Percentiles rank a stretch among this genome's conserved stretches.
Evolutionary conservation across 2,888 invertebrate species (phyloP).

Genomic region (Thymelicus sylvestris): DNA sequence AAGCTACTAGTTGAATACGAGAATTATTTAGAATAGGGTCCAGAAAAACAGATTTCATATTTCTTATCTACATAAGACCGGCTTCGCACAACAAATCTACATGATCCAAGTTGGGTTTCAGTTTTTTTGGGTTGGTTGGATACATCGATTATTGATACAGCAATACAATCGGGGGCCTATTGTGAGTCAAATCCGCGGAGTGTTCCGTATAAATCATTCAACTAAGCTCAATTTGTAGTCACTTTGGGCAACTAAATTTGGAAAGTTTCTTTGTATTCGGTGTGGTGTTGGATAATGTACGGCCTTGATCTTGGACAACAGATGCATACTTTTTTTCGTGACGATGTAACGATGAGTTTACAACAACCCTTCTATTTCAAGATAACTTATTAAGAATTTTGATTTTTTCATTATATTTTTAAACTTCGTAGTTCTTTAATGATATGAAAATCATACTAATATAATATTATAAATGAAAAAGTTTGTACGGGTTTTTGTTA

Average conservation of each 20-base stretch:
- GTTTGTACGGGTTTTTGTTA: too few relatives aligned
- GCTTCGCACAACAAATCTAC: constrained; percentile 8
- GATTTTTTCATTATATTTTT: too few relatives aligned
- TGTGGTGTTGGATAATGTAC: neutral
- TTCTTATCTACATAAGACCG: constrained; percentile 3
- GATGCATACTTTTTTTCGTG: too few relatives aligned
- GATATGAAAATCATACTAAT: too few relatives aligned
- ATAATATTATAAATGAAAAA: too few relatives aligned
- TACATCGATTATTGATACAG: constrained; percentile 17
- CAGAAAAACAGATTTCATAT: constrained; percentile 9
- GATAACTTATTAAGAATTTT: too few relatives aligned
- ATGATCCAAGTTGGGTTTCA: constrained; percentile 6
- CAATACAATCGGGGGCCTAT: constrained; percentile 10
- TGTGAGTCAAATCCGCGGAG: constrained; percentile 24
- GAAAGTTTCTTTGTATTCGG: neutral
- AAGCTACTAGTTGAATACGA: neutral
- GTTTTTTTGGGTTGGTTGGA: neutral
- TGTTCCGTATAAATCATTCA: constrained; percentile 17
- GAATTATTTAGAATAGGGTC: neutral
- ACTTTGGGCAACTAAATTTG: neutral
- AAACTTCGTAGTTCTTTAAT: too few relatives aligned
- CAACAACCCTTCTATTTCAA: too few relatives aligned
- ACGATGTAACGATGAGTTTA: too few relatives aligned
- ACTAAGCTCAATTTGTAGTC: constrained; percentile 13
- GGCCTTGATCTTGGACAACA: too few relatives aligned